A percentile compares a stretch with the other conserved stretches of the same genome.
Conservation (phyloP, 2,797 vertebrate genomes). For the Macropodus opercularis region DNA sequence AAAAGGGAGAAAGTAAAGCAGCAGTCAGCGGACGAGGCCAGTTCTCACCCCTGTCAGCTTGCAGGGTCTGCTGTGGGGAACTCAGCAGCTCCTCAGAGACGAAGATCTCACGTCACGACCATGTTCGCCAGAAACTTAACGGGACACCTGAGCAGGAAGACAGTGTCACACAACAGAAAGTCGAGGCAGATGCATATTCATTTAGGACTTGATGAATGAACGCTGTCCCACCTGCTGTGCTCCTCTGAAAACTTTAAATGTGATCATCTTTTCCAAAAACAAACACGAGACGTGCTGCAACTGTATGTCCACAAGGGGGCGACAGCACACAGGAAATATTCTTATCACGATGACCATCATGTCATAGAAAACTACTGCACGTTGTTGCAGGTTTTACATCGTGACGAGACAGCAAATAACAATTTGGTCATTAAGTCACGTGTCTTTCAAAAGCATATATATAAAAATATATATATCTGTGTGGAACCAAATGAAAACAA, state of each 20-base stretch:
- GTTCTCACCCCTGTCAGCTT: constrained; percentile 70
- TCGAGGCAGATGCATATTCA: background rate
- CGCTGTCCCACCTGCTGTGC: constrained; percentile 83
- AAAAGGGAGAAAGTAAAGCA: background rate
- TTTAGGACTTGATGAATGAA: background rate
- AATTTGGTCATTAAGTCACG: too few relatives aligned
- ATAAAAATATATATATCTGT: too few relatives aligned
- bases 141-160: constrained; percentile 79
- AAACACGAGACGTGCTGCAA: background rate
- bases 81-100: constrained; percentile 81
- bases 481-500: too few relatives aligned
- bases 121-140: constrained; percentile 87
- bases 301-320: constrained; percentile 60
- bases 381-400: constrained; percentile 84
- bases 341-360: too few relatives aligned
- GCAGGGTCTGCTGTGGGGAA: constrained; percentile 65
- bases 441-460: too few relatives aligned
- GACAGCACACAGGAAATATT: constrained; percentile 14
- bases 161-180: constrained; percentile 1
- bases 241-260: constrained; percentile 82
- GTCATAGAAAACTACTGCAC: constrained; percentile 89
- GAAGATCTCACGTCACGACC: constrained; percentile 88
- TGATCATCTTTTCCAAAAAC: background rate
- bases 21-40: background rate
- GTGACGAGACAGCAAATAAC: background rate